Evolutionary conservation across 2,797 vertebrate species (phyloP).

Genomic region (Helostoma temminkii): DNA sequence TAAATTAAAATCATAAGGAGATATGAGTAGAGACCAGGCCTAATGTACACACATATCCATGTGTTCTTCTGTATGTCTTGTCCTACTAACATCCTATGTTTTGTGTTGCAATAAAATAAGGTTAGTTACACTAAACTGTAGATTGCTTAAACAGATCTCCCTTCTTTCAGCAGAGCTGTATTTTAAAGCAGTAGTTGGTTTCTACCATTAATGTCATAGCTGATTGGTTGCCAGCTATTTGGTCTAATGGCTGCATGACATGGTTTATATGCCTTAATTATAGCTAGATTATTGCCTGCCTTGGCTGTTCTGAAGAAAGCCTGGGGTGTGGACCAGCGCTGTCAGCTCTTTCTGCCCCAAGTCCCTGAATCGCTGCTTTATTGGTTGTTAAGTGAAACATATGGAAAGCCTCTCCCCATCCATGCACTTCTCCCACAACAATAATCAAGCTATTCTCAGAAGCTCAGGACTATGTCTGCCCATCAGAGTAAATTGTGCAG

Average conservation of each 20-base stretch:
- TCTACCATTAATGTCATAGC: slow-evolving; percentile 83
- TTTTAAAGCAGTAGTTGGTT: slow-evolving; percentile 62
- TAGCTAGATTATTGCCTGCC: slow-evolving; percentile 85
- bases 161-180: slow-evolving; percentile 67
- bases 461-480: slow-evolving; percentile 45
- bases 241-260: slow-evolving; percentile 80
- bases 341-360: slow-evolving; percentile 82
- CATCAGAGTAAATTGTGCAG: slow-evolving; percentile 42
- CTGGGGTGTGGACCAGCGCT: slow-evolving; percentile 72
- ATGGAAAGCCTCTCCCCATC: slow-evolving; percentile 71
- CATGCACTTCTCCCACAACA: slow-evolving; percentile 53
- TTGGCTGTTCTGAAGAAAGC: slow-evolving; percentile 80
- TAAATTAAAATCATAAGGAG: too few species aligned
- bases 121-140: too few species aligned
- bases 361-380: slow-evolving; percentile 78
- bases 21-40: too few species aligned
- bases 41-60: too few species aligned
- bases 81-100: too few species aligned
- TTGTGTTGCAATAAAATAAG: too few species aligned
- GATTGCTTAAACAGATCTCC: too few species aligned
- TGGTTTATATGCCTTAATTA: slow-evolving; percentile 90
- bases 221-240: slow-evolving; percentile 86
- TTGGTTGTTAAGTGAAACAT: slow-evolving; percentile 83
- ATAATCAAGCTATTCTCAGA: slow-evolving; percentile 75
- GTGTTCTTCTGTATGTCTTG: too few species aligned